These are phyloP conservation scores for Leptoteleia sp. DNA, from an alignment of 1,140 invertebrate genomes.

Conservation along the genomic window DNA sequence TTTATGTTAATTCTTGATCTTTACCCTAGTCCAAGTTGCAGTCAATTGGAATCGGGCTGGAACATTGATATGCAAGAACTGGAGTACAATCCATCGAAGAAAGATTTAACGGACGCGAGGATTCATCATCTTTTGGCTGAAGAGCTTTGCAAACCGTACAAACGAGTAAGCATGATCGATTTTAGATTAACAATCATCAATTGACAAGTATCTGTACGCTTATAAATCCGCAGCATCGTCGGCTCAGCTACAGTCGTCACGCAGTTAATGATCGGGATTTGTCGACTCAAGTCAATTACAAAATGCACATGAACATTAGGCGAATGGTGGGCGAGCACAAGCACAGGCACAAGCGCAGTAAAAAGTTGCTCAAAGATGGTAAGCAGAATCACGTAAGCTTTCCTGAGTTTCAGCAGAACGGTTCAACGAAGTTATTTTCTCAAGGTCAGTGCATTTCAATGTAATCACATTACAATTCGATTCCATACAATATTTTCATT, in stretches of 20 bases:
- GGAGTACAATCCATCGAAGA: slow-evolving; percentile 94
- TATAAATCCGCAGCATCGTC: slow-evolving; percentile 87
- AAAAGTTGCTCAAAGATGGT: slow-evolving; percentile 83
- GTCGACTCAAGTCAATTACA: slow-evolving; percentile 92
- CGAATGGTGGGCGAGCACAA: slow-evolving; percentile 91
- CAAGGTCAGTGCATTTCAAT: slow-evolving; percentile 83
- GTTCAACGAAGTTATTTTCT: slow-evolving; percentile 91
- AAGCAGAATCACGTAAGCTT: slow-evolving; percentile 93
- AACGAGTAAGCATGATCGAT: slow-evolving; percentile 85
- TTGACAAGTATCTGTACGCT: neutral
- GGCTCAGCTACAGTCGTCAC: slow-evolving; percentile 94
- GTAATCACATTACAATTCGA: too few species aligned
- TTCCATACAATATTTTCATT: too few species aligned
- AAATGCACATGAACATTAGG: slow-evolving; percentile 94
- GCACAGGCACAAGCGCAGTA: slow-evolving; percentile 88
- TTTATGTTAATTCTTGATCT: too few species aligned
- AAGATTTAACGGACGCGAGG: slow-evolving; percentile 94
- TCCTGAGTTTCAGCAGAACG: slow-evolving; percentile 92
- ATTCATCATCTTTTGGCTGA: slow-evolving; percentile 96
- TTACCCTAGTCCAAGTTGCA: too few species aligned
- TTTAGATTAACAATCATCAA: neutral
- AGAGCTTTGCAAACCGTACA: slow-evolving; percentile 93
- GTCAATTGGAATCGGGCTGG: slow-evolving; percentile 90
- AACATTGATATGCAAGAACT: slow-evolving; percentile 96
- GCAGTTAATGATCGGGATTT: slow-evolving; percentile 94